A percentile compares a stretch with the other conserved stretches of the same genome.
Evolutionary conservation across 2,113 vertebrate genomes (phyloP).

Genomic region (Chaenocephalus aceratus): DNA sequence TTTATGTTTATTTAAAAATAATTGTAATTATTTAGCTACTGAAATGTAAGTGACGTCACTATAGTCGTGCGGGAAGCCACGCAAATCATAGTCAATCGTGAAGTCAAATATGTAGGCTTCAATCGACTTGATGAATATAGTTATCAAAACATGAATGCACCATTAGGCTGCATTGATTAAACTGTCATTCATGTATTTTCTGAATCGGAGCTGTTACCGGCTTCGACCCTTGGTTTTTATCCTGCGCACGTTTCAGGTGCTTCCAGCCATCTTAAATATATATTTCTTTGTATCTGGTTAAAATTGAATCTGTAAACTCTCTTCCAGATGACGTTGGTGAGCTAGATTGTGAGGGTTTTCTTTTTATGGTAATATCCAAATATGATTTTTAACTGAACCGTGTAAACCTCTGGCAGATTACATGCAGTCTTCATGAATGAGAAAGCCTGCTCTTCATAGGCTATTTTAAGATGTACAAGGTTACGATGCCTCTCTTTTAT

Average conservation of each 20-base stretch:
- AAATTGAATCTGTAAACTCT: neutral
- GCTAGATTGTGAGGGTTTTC: neutral
- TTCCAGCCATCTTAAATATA: neutral
- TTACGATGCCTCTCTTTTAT: slow-evolving; percentile 5
- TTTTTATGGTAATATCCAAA: neutral
- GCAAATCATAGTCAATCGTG: neutral
- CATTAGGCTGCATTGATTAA: neutral
- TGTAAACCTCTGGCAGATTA: too few relatives aligned
- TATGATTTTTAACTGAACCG: neutral
- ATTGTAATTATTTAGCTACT: neutral
- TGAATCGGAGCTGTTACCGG: neutral
- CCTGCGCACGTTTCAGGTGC: neutral
- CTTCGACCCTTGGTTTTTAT: neutral
- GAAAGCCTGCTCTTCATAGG: neutral
- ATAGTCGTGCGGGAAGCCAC: neutral
- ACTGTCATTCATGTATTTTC: too few relatives aligned
- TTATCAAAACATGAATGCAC: neutral
- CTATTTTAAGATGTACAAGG: slow-evolving; percentile 17
- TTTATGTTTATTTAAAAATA: too few relatives aligned
- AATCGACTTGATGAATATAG: neutral
- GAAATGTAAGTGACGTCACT: slow-evolving; percentile 15
- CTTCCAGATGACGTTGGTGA: neutral
- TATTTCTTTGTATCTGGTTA: neutral
- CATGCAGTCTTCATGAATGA: too few relatives aligned
- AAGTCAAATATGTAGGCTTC: neutral